These are phyloP conservation scores for Macaca nemestrina DNA, from an alignment of 2,113 vertebrate genomes.

Conservation along the genomic window DNA sequence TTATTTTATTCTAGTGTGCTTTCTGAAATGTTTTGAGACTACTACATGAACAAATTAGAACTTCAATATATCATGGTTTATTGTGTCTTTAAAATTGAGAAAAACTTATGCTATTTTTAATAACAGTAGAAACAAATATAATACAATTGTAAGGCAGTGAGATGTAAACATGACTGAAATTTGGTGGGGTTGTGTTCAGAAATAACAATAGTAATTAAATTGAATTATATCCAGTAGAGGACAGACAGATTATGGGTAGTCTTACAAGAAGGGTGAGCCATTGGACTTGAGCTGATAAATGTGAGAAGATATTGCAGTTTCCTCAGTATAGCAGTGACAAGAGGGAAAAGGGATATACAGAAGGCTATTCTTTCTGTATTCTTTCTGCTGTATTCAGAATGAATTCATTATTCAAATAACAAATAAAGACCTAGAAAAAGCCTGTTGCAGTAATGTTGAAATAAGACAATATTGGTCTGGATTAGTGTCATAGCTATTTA, in stretches of 20 bases:
- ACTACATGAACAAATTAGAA: not conserved
- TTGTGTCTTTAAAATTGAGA: not conserved
- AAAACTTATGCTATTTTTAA: not conserved
- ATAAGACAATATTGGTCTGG: not conserved
- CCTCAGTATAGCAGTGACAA: not conserved
- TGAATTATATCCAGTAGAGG: not conserved
- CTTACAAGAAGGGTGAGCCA: not conserved
- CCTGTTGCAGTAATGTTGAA: not conserved
- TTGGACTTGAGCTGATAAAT: not conserved
- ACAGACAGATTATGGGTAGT: not conserved
- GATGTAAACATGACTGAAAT: not conserved
- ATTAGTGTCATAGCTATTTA: not conserved
- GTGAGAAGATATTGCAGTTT: not conserved
- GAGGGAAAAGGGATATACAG: not conserved
- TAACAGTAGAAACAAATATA: not conserved
- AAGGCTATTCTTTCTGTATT: not conserved
- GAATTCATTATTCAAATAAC: not conserved
- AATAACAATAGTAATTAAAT: not conserved
- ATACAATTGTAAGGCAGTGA: not conserved
- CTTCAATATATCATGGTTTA: not conserved
- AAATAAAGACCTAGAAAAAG: not conserved
- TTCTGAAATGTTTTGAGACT: not conserved
- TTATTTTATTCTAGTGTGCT: not conserved
- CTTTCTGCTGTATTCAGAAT: not conserved
- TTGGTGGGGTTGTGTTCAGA: not conserved